phyloP scores from a whole-genome alignment of 35 echinoderm and acorn worm genomes.

The Strongylocentrotus purpuratus region DNA sequence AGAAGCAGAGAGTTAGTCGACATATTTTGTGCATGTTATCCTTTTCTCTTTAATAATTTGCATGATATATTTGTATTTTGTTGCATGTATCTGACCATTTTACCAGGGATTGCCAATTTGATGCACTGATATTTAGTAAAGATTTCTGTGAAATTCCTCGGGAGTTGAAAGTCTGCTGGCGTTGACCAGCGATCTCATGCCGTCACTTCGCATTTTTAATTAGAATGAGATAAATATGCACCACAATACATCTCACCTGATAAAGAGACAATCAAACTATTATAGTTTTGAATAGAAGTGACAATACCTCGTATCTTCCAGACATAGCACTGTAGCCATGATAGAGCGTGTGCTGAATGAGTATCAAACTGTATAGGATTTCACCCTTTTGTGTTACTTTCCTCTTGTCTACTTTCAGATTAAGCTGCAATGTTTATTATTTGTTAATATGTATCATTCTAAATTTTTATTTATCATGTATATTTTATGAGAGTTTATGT shows the following conservation, averaged over 20 bases:
- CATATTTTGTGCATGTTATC: background rate
- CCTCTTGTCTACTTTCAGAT: background rate
- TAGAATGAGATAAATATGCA: background rate
- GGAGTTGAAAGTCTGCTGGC: background rate
- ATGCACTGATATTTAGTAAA: background rate
- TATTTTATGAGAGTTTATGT: slow-evolving; percentile 52
- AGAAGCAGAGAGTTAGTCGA: background rate
- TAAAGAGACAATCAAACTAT: background rate
- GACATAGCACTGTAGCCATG: background rate
- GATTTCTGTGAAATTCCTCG: background rate
- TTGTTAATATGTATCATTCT: slow-evolving; percentile 18
- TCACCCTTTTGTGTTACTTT: background rate
- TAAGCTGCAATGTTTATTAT: slow-evolving; percentile 39
- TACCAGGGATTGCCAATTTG: background rate
- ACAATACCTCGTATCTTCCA: background rate
- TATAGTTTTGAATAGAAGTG: background rate
- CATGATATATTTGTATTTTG: background rate
- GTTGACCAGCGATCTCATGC: background rate
- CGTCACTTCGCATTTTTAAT: background rate
- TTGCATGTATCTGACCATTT: background rate
- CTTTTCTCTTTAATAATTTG: background rate
- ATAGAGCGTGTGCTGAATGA: background rate
- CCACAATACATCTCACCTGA: background rate
- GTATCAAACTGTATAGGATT: background rate
- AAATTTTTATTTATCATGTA: slow-evolving; percentile 54